phyloP scores from a whole-genome alignment of 2,888 invertebrate species.

The Diogma glabrata region DNA sequence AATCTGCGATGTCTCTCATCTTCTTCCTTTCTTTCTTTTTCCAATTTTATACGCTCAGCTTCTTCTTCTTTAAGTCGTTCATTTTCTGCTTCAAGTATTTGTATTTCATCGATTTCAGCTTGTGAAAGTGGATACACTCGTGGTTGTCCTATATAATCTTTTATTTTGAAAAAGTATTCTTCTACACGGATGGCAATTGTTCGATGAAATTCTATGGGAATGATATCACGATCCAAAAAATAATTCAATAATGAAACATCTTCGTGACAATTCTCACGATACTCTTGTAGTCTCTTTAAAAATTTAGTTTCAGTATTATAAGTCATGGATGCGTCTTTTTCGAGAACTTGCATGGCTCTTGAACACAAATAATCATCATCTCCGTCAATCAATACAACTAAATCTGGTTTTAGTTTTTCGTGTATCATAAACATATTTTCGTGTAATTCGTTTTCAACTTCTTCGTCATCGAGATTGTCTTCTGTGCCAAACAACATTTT shows the following conservation, averaged over 20 bases:
- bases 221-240: conserved; percentile 20
- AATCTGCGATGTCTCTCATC: conserved; percentile 18
- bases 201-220: conserved; percentile 17
- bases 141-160: conserved; percentile 18
- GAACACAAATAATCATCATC: conserved; percentile 17
- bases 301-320: conserved; percentile 18
- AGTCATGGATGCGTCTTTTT: conserved; percentile 9
- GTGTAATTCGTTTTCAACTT: background rate
- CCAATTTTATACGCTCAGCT: background rate
- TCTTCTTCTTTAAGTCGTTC: background rate
- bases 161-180: conserved; percentile 15
- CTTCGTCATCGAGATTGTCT: background rate
- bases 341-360: conserved; percentile 17
- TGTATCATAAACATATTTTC: conserved; percentile 2
- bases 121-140: conserved; percentile 18
- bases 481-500: conserved; percentile 15
- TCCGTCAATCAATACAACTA: conserved; percentile 17
- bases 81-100: background rate
- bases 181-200: conserved; percentile 11
- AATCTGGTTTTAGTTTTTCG: background rate
- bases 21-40: conserved; percentile 14
- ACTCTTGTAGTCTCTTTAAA: conserved; percentile 18
- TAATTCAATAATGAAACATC: conserved; percentile 16
- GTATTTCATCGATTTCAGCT: conserved; percentile 13
- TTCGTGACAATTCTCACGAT: conserved; percentile 18